phyloP scores from a whole-genome alignment of 2,888 invertebrate species.

The Apamea crenata region DNA sequence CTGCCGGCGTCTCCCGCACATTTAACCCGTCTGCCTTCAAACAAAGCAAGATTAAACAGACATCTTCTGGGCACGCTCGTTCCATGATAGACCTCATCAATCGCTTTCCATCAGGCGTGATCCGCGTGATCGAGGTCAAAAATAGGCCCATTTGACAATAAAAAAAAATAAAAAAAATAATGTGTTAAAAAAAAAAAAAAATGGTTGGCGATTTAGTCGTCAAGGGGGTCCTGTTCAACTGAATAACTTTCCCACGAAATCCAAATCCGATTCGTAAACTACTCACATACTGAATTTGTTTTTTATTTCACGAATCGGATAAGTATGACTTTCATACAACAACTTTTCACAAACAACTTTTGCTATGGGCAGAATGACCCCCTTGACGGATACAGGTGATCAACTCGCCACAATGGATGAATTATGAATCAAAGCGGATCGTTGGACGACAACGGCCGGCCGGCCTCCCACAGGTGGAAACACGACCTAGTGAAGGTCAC shows the following conservation, averaged over 20 bases:
- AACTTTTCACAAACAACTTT: background rate
- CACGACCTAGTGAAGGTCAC: slow-evolving; percentile 13
- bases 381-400: background rate
- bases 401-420: background rate
- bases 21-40: too few species aligned
- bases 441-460: background rate
- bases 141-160: too few species aligned
- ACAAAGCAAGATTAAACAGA: too few species aligned
- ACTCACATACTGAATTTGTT: background rate
- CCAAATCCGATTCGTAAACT: background rate
- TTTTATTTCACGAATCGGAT: background rate
- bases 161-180: too few species aligned
- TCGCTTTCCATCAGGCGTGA: too few species aligned
- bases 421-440: background rate
- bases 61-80: too few species aligned
- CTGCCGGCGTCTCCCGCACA: too few species aligned
- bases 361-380: background rate
- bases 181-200: background rate
- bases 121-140: too few species aligned
- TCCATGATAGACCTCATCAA: too few species aligned
- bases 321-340: background rate
- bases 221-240: background rate
- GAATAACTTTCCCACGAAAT: background rate
- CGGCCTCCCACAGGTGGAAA: slow-evolving; percentile 13
- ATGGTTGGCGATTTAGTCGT: background rate